A percentile compares a stretch with the other conserved stretches of the same genome.
phyloP scores from a whole-genome alignment of 2,888 invertebrate genomes.

The Aromia moschata region DNA sequence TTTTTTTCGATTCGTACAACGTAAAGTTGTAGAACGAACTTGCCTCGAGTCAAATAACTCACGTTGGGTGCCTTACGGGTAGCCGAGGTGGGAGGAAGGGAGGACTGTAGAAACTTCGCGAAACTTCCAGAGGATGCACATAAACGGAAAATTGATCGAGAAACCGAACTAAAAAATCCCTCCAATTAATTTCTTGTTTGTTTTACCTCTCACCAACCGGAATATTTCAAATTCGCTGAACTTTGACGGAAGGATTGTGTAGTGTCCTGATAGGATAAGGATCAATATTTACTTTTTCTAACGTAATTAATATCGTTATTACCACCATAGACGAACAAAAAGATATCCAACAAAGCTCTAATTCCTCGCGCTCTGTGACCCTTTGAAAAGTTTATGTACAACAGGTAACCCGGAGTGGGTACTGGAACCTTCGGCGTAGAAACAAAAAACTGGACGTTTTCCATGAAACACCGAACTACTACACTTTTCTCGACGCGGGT shows the following conservation, averaged over 20 bases:
- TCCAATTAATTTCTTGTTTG: conserved; percentile 19
- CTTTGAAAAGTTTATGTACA: not conserved
- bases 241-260: too few relatives aligned
- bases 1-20: too few relatives aligned
- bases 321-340: not conserved
- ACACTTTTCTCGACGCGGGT: too few relatives aligned
- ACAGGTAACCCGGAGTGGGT: too few relatives aligned
- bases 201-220: conserved; percentile 8
- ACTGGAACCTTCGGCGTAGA: too few relatives aligned
- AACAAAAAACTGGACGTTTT: too few relatives aligned
- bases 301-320: not conserved
- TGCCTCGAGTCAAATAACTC: conserved; percentile 13
- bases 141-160: conserved; percentile 18
- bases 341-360: not conserved
- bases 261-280: not conserved
- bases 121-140: conserved; percentile 15
- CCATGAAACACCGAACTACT: too few relatives aligned
- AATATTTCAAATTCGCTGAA: too few relatives aligned
- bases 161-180: conserved; percentile 12
- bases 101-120: conserved; percentile 5
- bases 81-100: not conserved
- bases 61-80: conserved; percentile 3
- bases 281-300: not conserved
- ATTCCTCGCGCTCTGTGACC: not conserved
- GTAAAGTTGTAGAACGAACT: too few relatives aligned